Evolutionary conservation across 2,113 vertebrate genomes (phyloP).

Genomic region (Serilophus lunatus): DNA sequence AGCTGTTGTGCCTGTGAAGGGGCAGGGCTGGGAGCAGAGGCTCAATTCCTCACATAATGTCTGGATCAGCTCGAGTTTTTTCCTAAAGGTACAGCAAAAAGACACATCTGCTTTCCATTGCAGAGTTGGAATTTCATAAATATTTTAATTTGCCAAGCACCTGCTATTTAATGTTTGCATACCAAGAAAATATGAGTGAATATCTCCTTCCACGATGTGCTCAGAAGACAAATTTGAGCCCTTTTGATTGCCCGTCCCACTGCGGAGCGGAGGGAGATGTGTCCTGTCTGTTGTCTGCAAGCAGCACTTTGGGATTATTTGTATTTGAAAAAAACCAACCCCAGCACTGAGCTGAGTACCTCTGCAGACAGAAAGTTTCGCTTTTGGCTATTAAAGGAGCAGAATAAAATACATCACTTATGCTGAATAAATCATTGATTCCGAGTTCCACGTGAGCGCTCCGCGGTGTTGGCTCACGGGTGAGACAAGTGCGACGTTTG

Average conservation of each 20-base stretch:
- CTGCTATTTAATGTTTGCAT: background rate
- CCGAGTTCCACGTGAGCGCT: background rate
- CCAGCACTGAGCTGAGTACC: background rate
- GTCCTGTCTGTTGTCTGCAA: background rate
- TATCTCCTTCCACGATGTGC: fast-evolving
- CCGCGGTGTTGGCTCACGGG: background rate
- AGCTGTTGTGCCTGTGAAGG: background rate
- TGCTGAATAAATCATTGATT: slow-evolving; percentile 22
- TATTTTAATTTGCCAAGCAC: slow-evolving; percentile 2
- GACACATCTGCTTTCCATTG: background rate
- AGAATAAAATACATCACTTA: slow-evolving; percentile 9
- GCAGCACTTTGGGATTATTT: background rate
- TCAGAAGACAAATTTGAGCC: background rate
- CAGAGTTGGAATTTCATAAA: background rate
- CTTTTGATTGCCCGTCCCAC: background rate
- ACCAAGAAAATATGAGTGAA: background rate
- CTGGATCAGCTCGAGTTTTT: background rate
- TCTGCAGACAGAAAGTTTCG: background rate
- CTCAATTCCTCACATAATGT: fast-evolving
- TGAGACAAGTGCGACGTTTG: background rate
- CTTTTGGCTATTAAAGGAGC: background rate
- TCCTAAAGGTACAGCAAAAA: background rate
- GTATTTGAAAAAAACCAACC: background rate
- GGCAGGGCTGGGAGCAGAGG: background rate
- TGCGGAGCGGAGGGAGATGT: background rate